Evolutionary conservation across 2,797 vertebrate genomes (phyloP).

Genomic region (Alfaro cultratus): DNA sequence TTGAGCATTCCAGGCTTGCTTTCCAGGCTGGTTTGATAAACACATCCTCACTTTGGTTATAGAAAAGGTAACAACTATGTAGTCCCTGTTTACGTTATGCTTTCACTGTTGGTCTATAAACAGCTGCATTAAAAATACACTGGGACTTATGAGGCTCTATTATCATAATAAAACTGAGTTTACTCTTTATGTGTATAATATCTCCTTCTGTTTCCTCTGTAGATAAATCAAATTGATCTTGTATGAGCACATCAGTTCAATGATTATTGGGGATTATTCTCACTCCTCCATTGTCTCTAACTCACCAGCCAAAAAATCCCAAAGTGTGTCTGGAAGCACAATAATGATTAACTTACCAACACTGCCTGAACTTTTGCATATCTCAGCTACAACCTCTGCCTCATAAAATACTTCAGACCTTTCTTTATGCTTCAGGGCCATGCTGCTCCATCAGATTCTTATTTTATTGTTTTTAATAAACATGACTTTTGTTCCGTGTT

Average conservation of each 20-base stretch:
- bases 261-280: not conserved
- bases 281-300: not conserved
- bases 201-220: not conserved
- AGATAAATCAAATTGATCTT: not conserved
- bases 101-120: constrained; percentile 27
- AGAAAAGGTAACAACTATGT: constrained; percentile 30
- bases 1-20: constrained; percentile 40
- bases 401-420: not conserved
- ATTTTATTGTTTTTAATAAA: not conserved
- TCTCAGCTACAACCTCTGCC: not conserved
- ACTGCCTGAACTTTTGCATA: not conserved
- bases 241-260: not conserved
- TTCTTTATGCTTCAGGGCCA: not conserved
- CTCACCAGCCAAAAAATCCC: not conserved
- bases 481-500: not conserved
- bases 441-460: not conserved
- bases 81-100: constrained; percentile 29
- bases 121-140: constrained; percentile 10
- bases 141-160: not conserved
- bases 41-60: constrained; percentile 40
- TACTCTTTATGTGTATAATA: not conserved
- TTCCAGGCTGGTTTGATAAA: constrained; percentile 45
- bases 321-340: not conserved
- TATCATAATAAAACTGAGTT: constrained; percentile 4
- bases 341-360: not conserved